Evolutionary conservation across 2,797 vertebrate genomes (phyloP).

Genomic region (Psittacula echo): DNA sequence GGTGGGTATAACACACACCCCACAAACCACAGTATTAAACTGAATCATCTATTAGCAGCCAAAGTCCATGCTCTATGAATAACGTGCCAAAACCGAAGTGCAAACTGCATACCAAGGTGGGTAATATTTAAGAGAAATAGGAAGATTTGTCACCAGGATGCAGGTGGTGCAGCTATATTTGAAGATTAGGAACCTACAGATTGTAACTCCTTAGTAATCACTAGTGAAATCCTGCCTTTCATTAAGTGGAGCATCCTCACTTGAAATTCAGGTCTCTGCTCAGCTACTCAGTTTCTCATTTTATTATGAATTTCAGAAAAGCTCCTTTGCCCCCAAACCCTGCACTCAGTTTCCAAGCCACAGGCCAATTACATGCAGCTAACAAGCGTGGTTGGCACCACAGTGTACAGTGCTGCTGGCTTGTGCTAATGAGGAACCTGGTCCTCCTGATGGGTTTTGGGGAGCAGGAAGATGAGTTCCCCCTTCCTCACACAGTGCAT

Average conservation of each 20-base stretch:
- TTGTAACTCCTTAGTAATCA: not conserved
- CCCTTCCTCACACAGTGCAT: not conserved
- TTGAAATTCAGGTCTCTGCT: not conserved
- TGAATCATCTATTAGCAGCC: not conserved
- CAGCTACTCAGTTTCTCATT: not conserved
- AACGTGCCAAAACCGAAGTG: not conserved
- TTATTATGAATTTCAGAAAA: not conserved
- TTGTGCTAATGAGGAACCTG: not conserved
- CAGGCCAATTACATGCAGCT: not conserved
- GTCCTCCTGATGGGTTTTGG: not conserved
- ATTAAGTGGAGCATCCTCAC: not conserved
- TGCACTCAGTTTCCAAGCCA: not conserved
- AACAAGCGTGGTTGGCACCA: rapidly evolving
- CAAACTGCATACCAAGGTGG: not conserved
- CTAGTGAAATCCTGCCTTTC: not conserved
- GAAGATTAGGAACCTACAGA: not conserved
- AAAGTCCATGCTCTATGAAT: not conserved
- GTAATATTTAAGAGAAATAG: not conserved
- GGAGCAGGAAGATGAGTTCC: not conserved
- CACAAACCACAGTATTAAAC: not conserved
- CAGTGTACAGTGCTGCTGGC: not conserved
- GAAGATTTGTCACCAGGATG: not conserved
- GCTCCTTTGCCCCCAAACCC: not conserved
- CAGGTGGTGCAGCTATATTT: not conserved
- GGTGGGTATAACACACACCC: not conserved